A percentile compares a stretch with the other conserved stretches of the same genome.
Conservation (phyloP, 1,140 invertebrate species). For the Acyrthosiphon pisum region DNA sequence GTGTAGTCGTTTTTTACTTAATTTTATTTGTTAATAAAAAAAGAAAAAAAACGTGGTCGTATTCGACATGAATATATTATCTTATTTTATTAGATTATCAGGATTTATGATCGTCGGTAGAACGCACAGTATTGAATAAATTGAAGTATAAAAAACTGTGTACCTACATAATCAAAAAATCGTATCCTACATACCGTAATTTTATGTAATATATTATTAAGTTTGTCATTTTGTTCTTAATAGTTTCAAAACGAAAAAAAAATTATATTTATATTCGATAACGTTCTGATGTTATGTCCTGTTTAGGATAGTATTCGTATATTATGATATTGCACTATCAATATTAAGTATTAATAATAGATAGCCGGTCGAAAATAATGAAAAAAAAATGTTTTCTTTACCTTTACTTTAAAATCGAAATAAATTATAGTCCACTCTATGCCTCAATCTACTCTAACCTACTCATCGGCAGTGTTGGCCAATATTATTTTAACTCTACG, state of each 20-base stretch:
- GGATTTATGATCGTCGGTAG: background rate
- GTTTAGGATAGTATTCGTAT: background rate
- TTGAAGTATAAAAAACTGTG: background rate
- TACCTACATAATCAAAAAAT: background rate
- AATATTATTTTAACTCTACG: too few species aligned
- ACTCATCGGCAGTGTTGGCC: too few species aligned
- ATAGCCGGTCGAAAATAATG: too few species aligned
- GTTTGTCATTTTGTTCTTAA: background rate
- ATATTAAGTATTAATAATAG: too few species aligned
- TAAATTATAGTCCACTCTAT: too few species aligned
- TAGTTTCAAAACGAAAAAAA: background rate
- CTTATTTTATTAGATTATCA: conserved; percentile 9
- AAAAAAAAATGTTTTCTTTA: too few species aligned
- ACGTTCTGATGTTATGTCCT: background rate
- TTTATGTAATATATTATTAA: background rate
- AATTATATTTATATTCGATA: background rate
- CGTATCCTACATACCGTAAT: background rate
- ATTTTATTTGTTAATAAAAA: background rate
- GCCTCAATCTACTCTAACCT: too few species aligned
- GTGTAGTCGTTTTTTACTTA: background rate
- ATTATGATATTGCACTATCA: too few species aligned
- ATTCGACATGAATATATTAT: background rate
- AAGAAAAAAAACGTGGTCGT: background rate
- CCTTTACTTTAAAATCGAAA: too few species aligned
- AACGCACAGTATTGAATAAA: background rate